A percentile compares a stretch with the other conserved stretches of the same genome.
Evolutionary conservation across 2,113 vertebrate genomes (phyloP).

Genomic region (Hipposideros armiger): DNA sequence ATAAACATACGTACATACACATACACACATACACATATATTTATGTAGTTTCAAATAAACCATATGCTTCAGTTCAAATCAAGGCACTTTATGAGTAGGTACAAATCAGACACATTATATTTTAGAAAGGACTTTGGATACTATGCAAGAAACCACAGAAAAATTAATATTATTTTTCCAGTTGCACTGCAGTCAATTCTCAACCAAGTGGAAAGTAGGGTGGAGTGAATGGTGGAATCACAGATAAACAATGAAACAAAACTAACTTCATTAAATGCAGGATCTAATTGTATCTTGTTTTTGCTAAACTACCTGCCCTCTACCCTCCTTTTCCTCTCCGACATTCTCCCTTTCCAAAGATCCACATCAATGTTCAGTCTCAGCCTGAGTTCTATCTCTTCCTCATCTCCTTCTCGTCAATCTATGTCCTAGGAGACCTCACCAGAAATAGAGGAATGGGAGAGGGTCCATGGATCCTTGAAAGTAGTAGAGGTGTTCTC

Average conservation of each 20-base stretch:
- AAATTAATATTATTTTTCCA: not conserved
- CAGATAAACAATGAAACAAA: not conserved
- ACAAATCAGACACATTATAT: slow-evolving; percentile 8
- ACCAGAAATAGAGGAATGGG: slow-evolving; percentile 53
- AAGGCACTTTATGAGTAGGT: not conserved
- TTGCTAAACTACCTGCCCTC: not conserved
- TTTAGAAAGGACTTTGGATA: slow-evolving; percentile 48
- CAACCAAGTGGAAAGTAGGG: not conserved
- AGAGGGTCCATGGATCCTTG: slow-evolving; percentile 5
- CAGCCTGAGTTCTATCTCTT: not conserved
- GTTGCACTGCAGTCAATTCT: not conserved
- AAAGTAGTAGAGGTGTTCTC: slow-evolving; percentile 10
- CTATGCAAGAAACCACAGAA: not conserved
- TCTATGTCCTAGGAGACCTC: slow-evolving; percentile 42
- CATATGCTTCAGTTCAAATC: slow-evolving; percentile 39
- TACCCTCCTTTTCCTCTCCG: not conserved
- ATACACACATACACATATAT: not conserved
- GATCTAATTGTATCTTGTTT: not conserved
- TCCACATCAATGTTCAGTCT: not conserved
- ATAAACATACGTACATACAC: not conserved
- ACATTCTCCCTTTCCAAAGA: slow-evolving; percentile 16
- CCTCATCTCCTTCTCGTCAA: not conserved
- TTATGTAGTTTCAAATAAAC: slow-evolving; percentile 40
- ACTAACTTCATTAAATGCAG: not conserved
- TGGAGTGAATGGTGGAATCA: not conserved